These are phyloP conservation scores for Pissodes strobi DNA, from an alignment of 1,140 invertebrate genomes.

Conservation along the genomic window DNA sequence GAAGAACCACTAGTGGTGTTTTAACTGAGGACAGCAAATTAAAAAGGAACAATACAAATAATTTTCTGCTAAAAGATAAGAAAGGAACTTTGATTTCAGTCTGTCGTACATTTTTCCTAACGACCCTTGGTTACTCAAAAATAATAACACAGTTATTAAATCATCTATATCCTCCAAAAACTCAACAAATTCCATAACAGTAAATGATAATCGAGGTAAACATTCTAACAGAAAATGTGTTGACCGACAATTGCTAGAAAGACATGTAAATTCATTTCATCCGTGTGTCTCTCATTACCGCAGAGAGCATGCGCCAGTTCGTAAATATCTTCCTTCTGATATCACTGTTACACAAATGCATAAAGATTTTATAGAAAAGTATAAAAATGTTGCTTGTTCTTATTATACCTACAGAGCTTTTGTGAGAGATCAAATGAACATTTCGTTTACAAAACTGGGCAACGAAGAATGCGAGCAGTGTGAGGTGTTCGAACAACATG, in stretches of 20 bases:
- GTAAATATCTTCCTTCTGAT: not conserved
- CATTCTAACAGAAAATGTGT: not conserved
- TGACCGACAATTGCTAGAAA: not conserved
- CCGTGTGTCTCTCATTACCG: not conserved
- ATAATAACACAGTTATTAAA: not conserved
- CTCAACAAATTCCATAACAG: not conserved
- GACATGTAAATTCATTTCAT: not conserved
- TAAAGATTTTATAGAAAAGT: not conserved
- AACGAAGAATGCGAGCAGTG: too few species aligned
- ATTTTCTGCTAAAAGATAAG: not conserved
- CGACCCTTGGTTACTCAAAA: not conserved
- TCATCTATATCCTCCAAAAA: not conserved
- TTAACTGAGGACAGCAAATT: not conserved
- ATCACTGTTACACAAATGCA: not conserved
- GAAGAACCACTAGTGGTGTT: not conserved
- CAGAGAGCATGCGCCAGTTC: not conserved
- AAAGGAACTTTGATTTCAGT: not conserved
- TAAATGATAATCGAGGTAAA: too few species aligned
- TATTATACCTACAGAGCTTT: too few species aligned
- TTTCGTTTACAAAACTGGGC: too few species aligned
- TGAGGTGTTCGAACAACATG: not conserved
- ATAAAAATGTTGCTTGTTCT: too few species aligned
- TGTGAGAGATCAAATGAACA: too few species aligned
- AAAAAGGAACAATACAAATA: not conserved
- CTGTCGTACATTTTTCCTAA: not conserved